Conservation (phyloP, 2,113 vertebrate genomes). For the Cairina moschata region DNA sequence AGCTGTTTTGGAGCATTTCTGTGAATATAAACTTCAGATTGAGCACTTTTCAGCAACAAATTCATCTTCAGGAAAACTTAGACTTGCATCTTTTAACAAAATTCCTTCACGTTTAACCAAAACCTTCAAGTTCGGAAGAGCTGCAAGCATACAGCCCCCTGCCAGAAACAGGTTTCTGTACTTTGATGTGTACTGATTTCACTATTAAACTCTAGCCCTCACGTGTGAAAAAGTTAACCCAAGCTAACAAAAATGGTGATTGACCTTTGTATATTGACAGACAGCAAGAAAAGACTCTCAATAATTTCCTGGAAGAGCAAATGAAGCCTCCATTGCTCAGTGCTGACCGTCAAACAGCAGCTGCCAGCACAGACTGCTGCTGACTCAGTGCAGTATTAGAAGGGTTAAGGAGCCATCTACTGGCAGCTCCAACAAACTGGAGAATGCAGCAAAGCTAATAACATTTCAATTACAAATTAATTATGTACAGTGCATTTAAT, state of each 20-base stretch:
- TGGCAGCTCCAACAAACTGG: constrained; percentile 53
- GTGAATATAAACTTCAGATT: background rate
- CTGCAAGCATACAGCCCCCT: background rate
- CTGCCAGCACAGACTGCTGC: background rate
- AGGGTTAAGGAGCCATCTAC: constrained; percentile 80
- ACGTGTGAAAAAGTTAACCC: background rate
- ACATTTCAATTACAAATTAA: constrained; percentile 74
- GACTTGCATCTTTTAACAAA: background rate
- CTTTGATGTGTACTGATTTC: background rate
- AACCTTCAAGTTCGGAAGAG: background rate
- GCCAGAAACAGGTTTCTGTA: background rate
- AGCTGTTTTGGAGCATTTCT: background rate
- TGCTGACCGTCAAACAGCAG: background rate
- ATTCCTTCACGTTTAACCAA: background rate
- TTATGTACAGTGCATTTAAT: constrained; percentile 74
- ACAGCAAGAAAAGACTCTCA: background rate
- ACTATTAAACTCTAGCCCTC: background rate
- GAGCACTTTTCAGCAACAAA: background rate
- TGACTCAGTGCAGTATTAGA: constrained; percentile 32
- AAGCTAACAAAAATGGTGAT: background rate
- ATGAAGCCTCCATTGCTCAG: background rate
- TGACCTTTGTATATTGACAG: background rate
- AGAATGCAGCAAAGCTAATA: background rate
- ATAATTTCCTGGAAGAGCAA: background rate
- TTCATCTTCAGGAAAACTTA: background rate